Conservation (phyloP, 2,888 invertebrate species). For the Sesia bembeciformis region DNA sequence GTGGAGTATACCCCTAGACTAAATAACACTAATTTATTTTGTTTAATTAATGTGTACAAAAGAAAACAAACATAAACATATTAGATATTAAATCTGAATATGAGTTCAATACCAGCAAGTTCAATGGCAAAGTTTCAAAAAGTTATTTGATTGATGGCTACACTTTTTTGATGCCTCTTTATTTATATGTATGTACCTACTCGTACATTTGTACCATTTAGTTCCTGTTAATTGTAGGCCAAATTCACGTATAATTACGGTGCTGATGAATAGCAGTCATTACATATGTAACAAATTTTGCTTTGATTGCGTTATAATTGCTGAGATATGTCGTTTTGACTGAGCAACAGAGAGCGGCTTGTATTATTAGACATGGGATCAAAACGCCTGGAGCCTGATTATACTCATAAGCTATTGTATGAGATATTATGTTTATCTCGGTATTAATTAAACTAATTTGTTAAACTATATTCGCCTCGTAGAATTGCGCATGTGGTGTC, state of each 20-base stretch:
- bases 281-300: constrained; percentile 20
- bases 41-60: background rate
- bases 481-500: too few species aligned
- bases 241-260: constrained; percentile 35
- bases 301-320: constrained; percentile 66
- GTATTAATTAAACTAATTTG: too few species aligned
- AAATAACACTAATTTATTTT: background rate
- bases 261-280: constrained; percentile 36
- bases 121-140: too few species aligned
- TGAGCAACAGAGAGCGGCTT: background rate
- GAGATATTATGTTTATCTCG: too few species aligned
- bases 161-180: too few species aligned
- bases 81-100: background rate
- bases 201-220: background rate
- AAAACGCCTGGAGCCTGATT: background rate
- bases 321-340: constrained; percentile 15
- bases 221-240: constrained; percentile 20
- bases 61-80: background rate
- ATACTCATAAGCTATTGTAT: background rate
- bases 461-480: too few species aligned
- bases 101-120: too few species aligned
- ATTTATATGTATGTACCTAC: too few species aligned
- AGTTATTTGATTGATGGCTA: too few species aligned
- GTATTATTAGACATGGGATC: background rate
- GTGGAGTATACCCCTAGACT: background rate